These are phyloP conservation scores for Pseudococcus jackbeardsleyi DNA, from an alignment of 2,888 invertebrate genomes.

Conservation along the genomic window DNA sequence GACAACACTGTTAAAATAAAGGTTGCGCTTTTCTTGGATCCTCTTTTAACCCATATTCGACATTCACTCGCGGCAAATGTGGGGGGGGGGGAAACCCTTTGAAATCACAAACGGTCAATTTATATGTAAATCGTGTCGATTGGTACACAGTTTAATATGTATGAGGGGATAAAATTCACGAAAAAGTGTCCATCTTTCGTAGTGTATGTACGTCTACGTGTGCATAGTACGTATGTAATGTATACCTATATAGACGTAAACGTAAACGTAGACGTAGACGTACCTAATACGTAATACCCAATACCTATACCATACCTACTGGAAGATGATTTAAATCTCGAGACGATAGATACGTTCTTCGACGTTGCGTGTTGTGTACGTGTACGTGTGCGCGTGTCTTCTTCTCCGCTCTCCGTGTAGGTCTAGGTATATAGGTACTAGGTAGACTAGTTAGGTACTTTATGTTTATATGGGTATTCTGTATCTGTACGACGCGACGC, in stretches of 20 bases:
- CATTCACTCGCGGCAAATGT: background rate
- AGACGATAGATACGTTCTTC: background rate
- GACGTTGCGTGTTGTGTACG: no score
- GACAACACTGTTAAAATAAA: constrained; percentile 10
- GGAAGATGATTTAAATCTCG: constrained; percentile 20
- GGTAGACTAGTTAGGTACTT: no score
- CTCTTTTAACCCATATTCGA: background rate
- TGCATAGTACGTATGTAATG: no score
- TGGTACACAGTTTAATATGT: constrained; percentile 37
- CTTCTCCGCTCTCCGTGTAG: background rate
- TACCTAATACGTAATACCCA: no score
- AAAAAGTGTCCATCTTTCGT: constrained; percentile 35
- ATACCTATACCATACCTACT: no score
- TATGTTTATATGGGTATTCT: no score
- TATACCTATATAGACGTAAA: no score
- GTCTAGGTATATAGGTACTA: no score
- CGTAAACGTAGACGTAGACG: no score
- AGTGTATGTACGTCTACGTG: no score
- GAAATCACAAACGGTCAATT: constrained; percentile 3
- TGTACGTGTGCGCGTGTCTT: no score
- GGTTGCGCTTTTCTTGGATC: background rate
- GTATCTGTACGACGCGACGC: no score
- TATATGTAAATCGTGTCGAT: constrained; percentile 37
- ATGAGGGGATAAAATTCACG: constrained; percentile 34
- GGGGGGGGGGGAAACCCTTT: constrained; percentile 20